phyloP scores from a whole-genome alignment of 2,888 invertebrate genomes.

The Suillia variegata region DNA sequence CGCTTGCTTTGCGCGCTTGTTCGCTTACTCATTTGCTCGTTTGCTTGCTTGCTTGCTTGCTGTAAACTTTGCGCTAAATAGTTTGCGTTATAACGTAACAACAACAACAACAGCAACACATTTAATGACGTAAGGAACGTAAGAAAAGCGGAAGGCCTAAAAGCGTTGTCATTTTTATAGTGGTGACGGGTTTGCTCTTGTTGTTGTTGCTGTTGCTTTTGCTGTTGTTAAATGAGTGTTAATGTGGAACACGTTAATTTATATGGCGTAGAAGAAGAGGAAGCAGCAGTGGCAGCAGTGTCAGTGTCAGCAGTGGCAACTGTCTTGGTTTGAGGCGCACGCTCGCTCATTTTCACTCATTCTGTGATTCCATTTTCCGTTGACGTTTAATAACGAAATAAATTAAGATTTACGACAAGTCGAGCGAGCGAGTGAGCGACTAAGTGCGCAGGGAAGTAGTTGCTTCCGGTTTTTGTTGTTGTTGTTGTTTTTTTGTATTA shows the following conservation, averaged over 20 bases:
- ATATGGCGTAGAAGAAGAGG: slow-evolving; percentile 16
- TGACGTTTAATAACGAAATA: slow-evolving; percentile 8
- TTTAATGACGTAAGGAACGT: not conserved
- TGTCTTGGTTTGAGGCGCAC: slow-evolving; percentile 8
- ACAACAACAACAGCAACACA: not conserved
- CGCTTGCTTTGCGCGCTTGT: too few relatives aligned
- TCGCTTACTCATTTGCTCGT: too few relatives aligned
- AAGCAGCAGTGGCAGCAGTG: not conserved
- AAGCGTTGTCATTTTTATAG: slow-evolving; percentile 9
- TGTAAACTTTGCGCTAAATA: slow-evolving; percentile 4
- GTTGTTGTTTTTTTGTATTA: too few relatives aligned
- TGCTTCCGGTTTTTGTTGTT: too few relatives aligned
- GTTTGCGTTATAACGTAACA: slow-evolving; percentile 7
- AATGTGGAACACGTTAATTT: slow-evolving; percentile 35
- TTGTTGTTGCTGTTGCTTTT: slow-evolving; percentile 17
- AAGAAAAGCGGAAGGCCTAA: slow-evolving; percentile 6
- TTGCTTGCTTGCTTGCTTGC: too few relatives aligned
- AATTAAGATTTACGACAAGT: slow-evolving; percentile 9
- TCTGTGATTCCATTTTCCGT: not conserved
- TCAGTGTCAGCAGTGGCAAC: too few relatives aligned
- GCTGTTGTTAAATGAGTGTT: slow-evolving; percentile 31
- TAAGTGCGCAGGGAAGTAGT: not conserved
- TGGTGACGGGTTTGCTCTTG: not conserved
- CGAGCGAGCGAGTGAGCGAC: not conserved
- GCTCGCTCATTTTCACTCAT: not conserved